Percentiles rank a stretch among this genome's conserved stretches.
phyloP scores from a whole-genome alignment of 2,113 vertebrate species.

The Gnathochromis pfefferi region DNA sequence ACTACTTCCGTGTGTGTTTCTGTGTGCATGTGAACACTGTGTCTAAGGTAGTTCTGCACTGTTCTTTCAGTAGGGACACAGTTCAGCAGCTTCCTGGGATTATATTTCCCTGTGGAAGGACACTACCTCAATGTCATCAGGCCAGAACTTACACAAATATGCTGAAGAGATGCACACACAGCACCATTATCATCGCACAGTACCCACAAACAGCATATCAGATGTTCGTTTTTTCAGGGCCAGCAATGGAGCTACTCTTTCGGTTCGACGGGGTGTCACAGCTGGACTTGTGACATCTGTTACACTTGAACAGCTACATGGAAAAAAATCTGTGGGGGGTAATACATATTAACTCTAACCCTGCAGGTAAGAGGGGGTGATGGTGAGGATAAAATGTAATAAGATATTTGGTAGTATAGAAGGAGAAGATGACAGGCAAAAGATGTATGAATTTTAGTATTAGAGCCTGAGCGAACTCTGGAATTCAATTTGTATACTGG shows the following conservation, averaged over 20 bases:
- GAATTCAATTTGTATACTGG: neutral
- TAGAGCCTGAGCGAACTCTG: neutral
- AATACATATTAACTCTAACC: neutral
- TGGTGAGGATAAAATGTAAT: neutral
- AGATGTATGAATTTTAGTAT: neutral
- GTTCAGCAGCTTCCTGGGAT: slow-evolving; percentile 49
- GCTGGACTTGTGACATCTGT: slow-evolving; percentile 72
- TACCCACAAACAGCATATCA: neutral
- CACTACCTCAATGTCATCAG: slow-evolving; percentile 44
- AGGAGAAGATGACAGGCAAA: neutral
- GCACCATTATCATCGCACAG: neutral
- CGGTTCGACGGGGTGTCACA: slow-evolving; percentile 48
- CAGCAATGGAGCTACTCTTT: neutral
- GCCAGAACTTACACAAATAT: slow-evolving; percentile 9
- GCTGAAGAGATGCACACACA: neutral
- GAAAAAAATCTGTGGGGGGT: slow-evolving; percentile 53
- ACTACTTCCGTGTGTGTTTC: neutral
- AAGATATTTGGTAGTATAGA: slow-evolving; percentile 31
- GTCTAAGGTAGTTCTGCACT: neutral
- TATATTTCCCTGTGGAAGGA: slow-evolving; percentile 53
- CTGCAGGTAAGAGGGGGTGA: neutral
- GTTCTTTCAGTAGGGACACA: slow-evolving; percentile 2
- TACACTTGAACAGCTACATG: slow-evolving; percentile 66
- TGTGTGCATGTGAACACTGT: neutral
- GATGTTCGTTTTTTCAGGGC: neutral